A percentile compares a stretch with the other conserved stretches of the same genome.
Conservation (phyloP, 2,888 invertebrate genomes). For the Lepas anatifera region DNA sequence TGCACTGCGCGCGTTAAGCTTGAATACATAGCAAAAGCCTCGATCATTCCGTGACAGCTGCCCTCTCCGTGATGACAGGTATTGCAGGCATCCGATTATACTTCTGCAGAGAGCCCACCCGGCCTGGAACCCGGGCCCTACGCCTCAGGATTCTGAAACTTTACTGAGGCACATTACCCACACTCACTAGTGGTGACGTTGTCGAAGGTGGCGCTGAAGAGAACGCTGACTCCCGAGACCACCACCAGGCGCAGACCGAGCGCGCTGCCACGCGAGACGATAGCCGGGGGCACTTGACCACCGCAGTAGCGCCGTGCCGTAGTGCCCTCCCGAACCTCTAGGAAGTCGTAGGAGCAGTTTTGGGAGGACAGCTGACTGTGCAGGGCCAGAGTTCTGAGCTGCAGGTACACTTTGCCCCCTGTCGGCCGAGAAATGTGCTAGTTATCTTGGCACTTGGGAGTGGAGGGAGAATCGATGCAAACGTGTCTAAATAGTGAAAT, state of each 20-base stretch:
- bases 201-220: background rate
- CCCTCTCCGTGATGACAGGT: too few relatives aligned
- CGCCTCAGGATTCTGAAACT: too few relatives aligned
- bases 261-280: background rate
- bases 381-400: background rate
- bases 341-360: background rate
- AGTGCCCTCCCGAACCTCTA: background rate
- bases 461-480: too few relatives aligned
- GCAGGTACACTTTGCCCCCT: background rate
- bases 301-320: background rate
- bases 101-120: too few relatives aligned
- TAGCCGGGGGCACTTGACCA: background rate
- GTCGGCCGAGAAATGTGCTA: conserved; percentile 10
- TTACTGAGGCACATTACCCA: too few relatives aligned
- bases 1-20: too few relatives aligned
- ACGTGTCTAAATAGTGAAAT: too few relatives aligned
- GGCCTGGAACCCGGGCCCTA: too few relatives aligned
- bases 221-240: conserved; percentile 31
- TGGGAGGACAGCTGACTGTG: background rate
- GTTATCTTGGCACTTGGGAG: too few relatives aligned
- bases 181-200: conserved; percentile 26
- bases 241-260: conserved; percentile 37
- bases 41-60: too few relatives aligned
- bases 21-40: too few relatives aligned
- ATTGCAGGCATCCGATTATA: too few relatives aligned